A percentile compares a stretch with the other conserved stretches of the same genome.
Conservation (phyloP, 2,113 vertebrate genomes). For the Plectropomus leopardus region DNA sequence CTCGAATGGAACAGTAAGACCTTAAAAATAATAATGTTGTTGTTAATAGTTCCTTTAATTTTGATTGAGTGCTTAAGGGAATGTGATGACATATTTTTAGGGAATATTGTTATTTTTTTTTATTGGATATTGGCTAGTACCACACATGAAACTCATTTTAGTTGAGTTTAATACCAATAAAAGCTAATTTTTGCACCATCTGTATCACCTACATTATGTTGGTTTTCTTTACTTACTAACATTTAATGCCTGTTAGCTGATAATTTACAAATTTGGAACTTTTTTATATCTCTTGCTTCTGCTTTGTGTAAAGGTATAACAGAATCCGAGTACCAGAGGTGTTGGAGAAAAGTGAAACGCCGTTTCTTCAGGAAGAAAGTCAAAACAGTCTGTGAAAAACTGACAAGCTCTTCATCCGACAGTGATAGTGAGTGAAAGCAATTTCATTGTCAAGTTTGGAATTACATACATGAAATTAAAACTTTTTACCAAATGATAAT, state of each 20-base stretch:
- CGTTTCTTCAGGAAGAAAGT: constrained; percentile 78
- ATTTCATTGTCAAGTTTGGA: neutral
- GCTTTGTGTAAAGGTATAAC: constrained; percentile 68
- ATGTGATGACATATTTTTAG: neutral
- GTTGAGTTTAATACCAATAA: neutral
- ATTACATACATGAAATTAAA: no score
- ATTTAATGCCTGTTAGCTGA: neutral
- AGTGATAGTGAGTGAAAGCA: constrained; percentile 55
- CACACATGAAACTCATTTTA: neutral
- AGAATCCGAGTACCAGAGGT: constrained; percentile 78
- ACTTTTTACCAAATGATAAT: no score
- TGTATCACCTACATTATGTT: neutral
- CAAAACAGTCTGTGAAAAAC: constrained; percentile 77
- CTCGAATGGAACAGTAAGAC: constrained; percentile 84
- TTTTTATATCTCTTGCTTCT: neutral
- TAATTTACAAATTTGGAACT: no score
- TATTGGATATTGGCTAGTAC: neutral
- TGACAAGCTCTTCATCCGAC: constrained; percentile 58
- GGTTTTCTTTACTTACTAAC: neutral
- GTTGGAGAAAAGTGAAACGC: constrained; percentile 82
- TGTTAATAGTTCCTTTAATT: neutral
- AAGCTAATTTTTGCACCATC: no score
- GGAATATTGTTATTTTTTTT: neutral
- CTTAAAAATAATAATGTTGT: neutral
- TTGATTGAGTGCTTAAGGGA: neutral